Conservation (phyloP, 2,888 invertebrate genomes). For the Sinelater perroti region DNA sequence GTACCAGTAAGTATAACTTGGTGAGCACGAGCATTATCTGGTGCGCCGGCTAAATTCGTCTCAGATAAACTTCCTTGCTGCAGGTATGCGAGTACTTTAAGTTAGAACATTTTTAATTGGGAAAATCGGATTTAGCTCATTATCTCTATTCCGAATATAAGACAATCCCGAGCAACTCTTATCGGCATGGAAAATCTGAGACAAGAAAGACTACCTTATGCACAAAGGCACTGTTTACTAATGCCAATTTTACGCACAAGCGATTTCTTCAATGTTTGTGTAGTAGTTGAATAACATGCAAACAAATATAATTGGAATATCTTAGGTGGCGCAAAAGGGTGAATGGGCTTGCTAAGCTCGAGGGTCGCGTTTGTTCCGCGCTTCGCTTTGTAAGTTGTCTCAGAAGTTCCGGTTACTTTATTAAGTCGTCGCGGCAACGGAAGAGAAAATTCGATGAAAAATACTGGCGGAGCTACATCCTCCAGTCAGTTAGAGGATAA, state of each 20-base stretch:
- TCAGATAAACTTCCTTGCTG: constrained; percentile 32
- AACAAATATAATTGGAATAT: constrained; percentile 46
- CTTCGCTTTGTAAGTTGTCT: constrained; percentile 48
- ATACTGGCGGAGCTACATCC: constrained; percentile 43
- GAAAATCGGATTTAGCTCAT: constrained; percentile 63
- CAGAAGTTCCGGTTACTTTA: constrained; percentile 49
- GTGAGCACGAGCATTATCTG: constrained; percentile 28
- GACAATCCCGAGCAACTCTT: constrained; percentile 51
- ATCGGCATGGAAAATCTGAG: constrained; percentile 46
- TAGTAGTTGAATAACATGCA: constrained; percentile 37
- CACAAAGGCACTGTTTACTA: constrained; percentile 49
- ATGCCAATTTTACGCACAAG: constrained; percentile 56
- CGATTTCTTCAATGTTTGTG: constrained; percentile 46
- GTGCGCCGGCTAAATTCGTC: constrained; percentile 21
- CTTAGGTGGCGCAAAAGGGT: constrained; percentile 47
- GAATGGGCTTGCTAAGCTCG: constrained; percentile 48
- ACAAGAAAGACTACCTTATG: constrained; percentile 54
- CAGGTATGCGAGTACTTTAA: constrained; percentile 51
- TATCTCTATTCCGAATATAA: constrained; percentile 56
- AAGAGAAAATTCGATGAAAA: constrained; percentile 44
- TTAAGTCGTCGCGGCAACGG: constrained; percentile 50
- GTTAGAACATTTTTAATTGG: constrained; percentile 62
- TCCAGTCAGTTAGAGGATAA: constrained; percentile 50
- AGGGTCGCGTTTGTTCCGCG: constrained; percentile 48
- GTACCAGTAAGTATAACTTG: constrained; percentile 25